Evolutionary conservation across 1,140 invertebrate genomes (phyloP), one percentile per base, ranked within the genome.

Genomic region (Scaptomyza montana): DNA sequence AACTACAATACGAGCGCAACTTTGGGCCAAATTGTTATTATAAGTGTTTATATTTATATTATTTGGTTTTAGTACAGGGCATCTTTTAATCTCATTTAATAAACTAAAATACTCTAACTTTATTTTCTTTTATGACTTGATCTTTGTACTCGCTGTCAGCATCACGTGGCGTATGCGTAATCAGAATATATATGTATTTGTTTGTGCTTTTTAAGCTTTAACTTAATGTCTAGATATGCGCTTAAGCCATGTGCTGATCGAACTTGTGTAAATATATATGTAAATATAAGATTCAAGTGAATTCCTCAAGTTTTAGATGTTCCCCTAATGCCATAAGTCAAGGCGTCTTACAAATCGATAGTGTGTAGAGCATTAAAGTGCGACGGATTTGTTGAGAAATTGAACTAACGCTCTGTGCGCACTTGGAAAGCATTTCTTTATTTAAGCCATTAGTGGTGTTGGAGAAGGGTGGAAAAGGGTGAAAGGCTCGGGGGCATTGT

Each of bases 401-500:
- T 30, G 49, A 67, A 51, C 60, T 60, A 39, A 53, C 36, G 36
- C 50, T 49, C 21, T 9, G 7, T 25, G 21, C 21, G 47, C 45
- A 57, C 13, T 43, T 13, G 63, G 33, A 57, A 21, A 7, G 12
- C 10, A 33, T n/a, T 41, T 25, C 49, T 36, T 13, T 30, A 66
- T 73, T 79, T 84, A 75, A 71, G 67, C 74, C 51, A 74, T 49
- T 60, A 9, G 30, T 30, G 30, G 6, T 6, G 30, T 5, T 6
- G 3, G 3, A 6, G 30, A 30, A 30, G 30, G 5, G 30, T 6
- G 30, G 16, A 19, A 4, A 25, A 25, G 21, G 16, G 54, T 16
- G 41, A 41, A 50, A 36, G 49, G 36, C 63, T 63, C 30, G 63
- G 65, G 66, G 74, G 77, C 75, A 87, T 86, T 86, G 81, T 86